Evolutionary conservation across 2,888 invertebrate species (phyloP).

Genomic region (Epirrita christyi): DNA sequence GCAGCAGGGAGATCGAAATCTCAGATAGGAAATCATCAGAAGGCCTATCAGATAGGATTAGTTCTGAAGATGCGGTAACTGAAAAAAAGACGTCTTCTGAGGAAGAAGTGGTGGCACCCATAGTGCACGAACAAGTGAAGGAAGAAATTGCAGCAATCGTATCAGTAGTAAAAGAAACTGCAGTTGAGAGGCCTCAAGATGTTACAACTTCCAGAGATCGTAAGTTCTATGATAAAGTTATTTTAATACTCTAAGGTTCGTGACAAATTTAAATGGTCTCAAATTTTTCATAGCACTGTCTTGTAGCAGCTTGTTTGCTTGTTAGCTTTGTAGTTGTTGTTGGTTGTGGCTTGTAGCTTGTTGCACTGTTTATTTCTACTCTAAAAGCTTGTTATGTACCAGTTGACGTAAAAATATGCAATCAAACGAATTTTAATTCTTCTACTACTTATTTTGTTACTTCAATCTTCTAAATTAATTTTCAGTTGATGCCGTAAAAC

Average conservation of each 20-base stretch:
- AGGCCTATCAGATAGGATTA: conserved; percentile 79
- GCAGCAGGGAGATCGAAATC: conserved; percentile 79
- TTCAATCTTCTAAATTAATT: conserved; percentile 12
- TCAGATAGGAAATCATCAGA: conserved; percentile 81
- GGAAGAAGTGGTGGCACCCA: conserved; percentile 57
- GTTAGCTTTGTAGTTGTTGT: too few species aligned
- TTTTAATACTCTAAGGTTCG: not conserved
- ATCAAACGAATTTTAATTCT: too few species aligned
- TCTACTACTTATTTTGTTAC: too few species aligned
- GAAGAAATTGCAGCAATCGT: conserved; percentile 43
- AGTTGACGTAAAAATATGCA: too few species aligned
- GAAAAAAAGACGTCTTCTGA: conserved; percentile 81
- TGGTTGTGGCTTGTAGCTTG: too few species aligned
- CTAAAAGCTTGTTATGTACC: too few species aligned
- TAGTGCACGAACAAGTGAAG: conserved; percentile 51
- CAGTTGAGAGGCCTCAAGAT: conserved; percentile 3
- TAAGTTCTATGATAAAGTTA: conserved; percentile 7
- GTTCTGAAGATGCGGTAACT: conserved; percentile 81
- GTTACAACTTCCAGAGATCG: conserved; percentile 3
- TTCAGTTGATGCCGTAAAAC: conserved; percentile 63
- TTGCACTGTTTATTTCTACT: not conserved
- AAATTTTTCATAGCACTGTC: too few species aligned
- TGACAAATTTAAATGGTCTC: too few species aligned
- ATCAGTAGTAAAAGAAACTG: conserved; percentile 22
- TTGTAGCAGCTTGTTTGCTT: too few species aligned